These are phyloP conservation scores for Sapayoa aenigma DNA, from an alignment of 2,113 vertebrate species.

Conservation along the genomic window DNA sequence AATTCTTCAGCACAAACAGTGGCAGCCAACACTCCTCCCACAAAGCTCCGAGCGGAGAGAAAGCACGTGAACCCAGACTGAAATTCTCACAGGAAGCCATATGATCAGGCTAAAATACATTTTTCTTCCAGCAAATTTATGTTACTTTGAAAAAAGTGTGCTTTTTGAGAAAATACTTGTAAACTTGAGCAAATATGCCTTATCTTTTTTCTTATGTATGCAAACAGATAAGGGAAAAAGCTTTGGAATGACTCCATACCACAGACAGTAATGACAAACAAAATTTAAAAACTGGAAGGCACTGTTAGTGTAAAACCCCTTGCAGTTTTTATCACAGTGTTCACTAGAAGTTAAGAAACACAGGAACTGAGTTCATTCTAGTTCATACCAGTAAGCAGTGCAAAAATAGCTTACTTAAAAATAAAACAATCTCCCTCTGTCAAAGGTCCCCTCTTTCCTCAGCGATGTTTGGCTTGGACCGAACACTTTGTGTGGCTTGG, in stretches of 20 bases:
- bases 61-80: background rate
- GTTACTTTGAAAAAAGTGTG: background rate
- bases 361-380: constrained; percentile 25
- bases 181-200: constrained; percentile 22
- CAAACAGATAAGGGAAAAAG: background rate
- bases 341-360: constrained; percentile 36
- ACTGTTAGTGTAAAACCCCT: constrained; percentile 31
- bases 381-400: constrained; percentile 34
- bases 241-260: constrained; percentile 48
- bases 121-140: background rate
- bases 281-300: constrained; percentile 48
- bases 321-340: constrained; percentile 54
- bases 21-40: background rate
- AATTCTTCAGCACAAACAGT: background rate
- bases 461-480: constrained; percentile 5
- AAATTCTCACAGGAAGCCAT: background rate
- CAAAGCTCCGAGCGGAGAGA: background rate
- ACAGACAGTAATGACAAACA: constrained; percentile 17
- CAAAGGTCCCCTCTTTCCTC: background rate
- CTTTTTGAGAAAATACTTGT: constrained; percentile 22
- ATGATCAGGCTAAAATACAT: background rate
- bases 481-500: background rate
- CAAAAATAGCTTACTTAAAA: constrained; percentile 35
- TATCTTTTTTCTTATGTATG: background rate
- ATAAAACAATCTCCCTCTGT: background rate